Evolutionary conservation across 1,140 invertebrate species (phyloP).

Genomic region (Sitodiplosis mosellana): DNA sequence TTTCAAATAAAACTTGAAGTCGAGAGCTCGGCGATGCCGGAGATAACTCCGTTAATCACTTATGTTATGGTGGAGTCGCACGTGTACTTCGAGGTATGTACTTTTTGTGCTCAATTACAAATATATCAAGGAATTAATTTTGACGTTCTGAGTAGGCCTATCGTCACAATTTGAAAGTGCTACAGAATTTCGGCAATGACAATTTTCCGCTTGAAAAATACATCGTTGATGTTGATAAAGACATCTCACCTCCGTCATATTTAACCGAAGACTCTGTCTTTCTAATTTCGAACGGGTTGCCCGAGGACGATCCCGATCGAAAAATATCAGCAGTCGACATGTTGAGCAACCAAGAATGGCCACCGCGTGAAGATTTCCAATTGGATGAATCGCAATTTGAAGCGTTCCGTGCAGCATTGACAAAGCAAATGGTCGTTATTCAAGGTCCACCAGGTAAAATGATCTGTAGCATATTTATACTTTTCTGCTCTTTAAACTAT

Average conservation of each 20-base stretch:
- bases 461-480: not conserved
- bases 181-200: constrained; percentile 31
- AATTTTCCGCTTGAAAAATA: constrained; percentile 44
- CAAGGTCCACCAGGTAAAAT: constrained; percentile 51
- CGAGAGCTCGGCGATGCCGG: not conserved
- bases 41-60: not conserved
- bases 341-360: constrained; percentile 5
- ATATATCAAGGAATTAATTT: constrained; percentile 24
- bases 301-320: not conserved
- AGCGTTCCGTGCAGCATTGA: constrained; percentile 37
- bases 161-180: constrained; percentile 35
- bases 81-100: constrained; percentile 23
- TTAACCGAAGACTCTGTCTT: not conserved
- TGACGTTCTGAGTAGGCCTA: constrained; percentile 51
- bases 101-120: constrained; percentile 25
- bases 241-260: not conserved
- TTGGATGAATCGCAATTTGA: constrained; percentile 37
- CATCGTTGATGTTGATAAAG: constrained; percentile 30
- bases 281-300: not conserved
- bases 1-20: constrained; percentile 18
- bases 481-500: not conserved
- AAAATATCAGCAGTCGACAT: not conserved
- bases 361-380: constrained; percentile 19
- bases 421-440: constrained; percentile 47
- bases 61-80: constrained; percentile 22